phyloP scores from a whole-genome alignment of 2,113 vertebrate genomes.

The Oncorhynchus mykiss region DNA sequence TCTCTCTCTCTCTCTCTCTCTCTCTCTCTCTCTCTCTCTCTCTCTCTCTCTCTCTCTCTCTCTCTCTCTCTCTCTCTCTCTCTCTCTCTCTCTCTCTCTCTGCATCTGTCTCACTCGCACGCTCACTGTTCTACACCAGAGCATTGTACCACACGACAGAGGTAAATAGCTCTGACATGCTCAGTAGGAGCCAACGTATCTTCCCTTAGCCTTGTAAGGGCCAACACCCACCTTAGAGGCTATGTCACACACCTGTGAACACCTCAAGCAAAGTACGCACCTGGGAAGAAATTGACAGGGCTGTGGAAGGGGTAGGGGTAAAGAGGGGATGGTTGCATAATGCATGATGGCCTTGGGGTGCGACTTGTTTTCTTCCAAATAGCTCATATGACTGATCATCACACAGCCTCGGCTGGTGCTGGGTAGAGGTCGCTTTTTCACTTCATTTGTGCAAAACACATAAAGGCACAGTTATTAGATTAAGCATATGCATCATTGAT shows the following conservation, averaged over 20 bases:
- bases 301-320: background rate
- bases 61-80: background rate
- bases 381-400: background rate
- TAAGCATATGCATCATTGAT: background rate
- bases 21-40: background rate
- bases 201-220: background rate
- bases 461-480: background rate
- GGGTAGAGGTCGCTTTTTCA: no score
- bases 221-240: background rate
- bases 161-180: background rate
- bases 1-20: background rate
- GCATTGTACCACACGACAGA: background rate
- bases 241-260: background rate
- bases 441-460: background rate
- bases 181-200: background rate
- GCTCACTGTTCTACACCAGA: background rate
- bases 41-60: background rate
- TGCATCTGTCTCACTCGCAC: background rate
- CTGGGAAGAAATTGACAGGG: background rate
- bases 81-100: constrained; percentile 1
- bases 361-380: constrained; percentile 3
- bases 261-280: background rate
- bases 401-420: background rate
- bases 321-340: background rate
- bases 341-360: background rate